Conservation (phyloP, 2,888 invertebrate genomes). For the Sisyra terminalis region DNA sequence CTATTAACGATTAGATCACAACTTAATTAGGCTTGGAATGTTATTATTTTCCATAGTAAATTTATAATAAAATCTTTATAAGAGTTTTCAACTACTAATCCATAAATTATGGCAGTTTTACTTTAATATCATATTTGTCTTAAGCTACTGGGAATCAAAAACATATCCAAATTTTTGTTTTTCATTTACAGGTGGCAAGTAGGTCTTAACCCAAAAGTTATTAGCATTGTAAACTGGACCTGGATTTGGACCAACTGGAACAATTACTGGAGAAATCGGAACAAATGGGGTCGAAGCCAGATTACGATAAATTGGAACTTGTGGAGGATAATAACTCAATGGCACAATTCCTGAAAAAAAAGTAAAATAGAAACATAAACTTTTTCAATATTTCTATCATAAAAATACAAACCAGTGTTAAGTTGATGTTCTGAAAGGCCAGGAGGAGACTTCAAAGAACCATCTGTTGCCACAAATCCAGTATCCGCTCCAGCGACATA, state of each 20-base stretch:
- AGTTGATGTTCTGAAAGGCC: constrained; percentile 7
- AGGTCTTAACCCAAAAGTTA: constrained; percentile 12
- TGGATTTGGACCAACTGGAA: too few relatives aligned
- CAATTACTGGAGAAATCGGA: not conserved
- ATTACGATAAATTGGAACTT: too few relatives aligned
- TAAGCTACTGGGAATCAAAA: constrained; percentile 10
- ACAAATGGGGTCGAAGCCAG: too few relatives aligned
- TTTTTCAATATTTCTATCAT: not conserved
- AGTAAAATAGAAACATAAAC: not conserved
- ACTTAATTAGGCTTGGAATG: too few relatives aligned
- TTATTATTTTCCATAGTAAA: too few relatives aligned
- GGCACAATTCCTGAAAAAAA: not conserved
- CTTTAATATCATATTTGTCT: too few relatives aligned
- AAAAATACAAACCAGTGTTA: not conserved
- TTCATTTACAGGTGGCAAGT: constrained; percentile 16
- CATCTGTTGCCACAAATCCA: constrained; percentile 15
- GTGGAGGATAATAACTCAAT: too few relatives aligned
- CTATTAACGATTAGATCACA: too few relatives aligned
- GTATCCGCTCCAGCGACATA: constrained; percentile 15
- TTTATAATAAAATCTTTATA: too few relatives aligned
- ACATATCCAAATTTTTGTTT: constrained; percentile 18
- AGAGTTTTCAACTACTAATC: too few relatives aligned
- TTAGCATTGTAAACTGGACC: too few relatives aligned
- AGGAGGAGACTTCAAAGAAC: constrained; percentile 13
- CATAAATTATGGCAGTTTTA: too few relatives aligned